Evolutionary conservation across 2,888 invertebrate species (phyloP).

Genomic region (Drosophila gaucha): DNA sequence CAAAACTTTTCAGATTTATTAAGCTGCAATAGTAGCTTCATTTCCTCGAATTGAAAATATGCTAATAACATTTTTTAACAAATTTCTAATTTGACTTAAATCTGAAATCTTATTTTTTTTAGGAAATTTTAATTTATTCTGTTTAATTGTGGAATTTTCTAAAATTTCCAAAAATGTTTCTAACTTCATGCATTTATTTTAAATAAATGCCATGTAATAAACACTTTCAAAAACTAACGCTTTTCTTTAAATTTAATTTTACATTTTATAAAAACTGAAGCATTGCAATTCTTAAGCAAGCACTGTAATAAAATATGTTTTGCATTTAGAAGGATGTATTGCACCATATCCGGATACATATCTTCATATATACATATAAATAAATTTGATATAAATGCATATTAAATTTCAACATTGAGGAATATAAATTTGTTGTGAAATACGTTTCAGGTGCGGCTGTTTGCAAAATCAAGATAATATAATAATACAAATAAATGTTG

Average conservation of each 20-base stretch:
- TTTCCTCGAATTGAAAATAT: too few species aligned
- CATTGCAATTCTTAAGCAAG: background rate
- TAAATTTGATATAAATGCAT: background rate
- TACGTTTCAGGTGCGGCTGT: background rate
- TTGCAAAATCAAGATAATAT: background rate
- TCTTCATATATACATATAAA: background rate
- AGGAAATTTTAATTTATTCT: too few species aligned
- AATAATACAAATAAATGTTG: background rate
- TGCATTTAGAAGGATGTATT: background rate
- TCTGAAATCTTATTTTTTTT: too few species aligned
- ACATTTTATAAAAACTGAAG: too few species aligned
- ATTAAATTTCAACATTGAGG: background rate
- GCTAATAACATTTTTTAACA: too few species aligned
- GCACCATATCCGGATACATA: background rate
- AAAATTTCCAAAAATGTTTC: too few species aligned
- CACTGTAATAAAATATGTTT: background rate
- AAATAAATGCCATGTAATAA: background rate
- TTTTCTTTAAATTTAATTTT: too few species aligned
- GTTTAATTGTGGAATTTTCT: background rate
- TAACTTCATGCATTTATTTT: too few species aligned
- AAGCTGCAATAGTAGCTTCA: too few species aligned
- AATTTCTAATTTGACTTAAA: too few species aligned
- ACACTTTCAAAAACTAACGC: background rate
- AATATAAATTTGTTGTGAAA: background rate
- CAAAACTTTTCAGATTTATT: too few species aligned